These are phyloP conservation scores for Bujurquina vittata DNA, from an alignment of 2,113 vertebrate species.

Conservation along the genomic window DNA sequence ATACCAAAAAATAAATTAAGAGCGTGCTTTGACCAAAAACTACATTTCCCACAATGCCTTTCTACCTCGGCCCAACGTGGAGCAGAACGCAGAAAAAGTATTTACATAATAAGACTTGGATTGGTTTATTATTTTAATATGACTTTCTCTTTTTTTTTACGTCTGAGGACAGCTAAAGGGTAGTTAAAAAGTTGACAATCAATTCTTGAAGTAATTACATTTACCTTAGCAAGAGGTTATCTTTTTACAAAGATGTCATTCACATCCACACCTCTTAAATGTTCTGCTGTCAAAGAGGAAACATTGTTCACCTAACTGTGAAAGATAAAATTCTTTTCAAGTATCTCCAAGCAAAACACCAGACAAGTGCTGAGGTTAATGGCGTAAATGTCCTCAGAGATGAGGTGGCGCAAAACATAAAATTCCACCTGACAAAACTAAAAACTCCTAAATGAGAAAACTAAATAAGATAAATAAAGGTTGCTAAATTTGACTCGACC, in stretches of 20 bases:
- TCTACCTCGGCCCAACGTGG: no score
- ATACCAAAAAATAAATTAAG: no score
- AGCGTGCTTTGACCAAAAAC: no score
- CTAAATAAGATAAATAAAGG: not conserved
- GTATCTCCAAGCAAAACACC: accelerated
- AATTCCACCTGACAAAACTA: not conserved
- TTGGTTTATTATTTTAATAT: not conserved
- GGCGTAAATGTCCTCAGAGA: not conserved
- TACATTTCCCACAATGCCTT: no score
- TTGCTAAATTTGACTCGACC: not conserved
- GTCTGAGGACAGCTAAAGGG: not conserved
- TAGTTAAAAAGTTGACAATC: not conserved
- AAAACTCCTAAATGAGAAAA: not conserved
- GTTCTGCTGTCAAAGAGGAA: not conserved
- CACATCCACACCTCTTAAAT: not conserved
- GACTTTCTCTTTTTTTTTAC: not conserved
- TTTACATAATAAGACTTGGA: not conserved
- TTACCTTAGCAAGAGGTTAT: accelerated
- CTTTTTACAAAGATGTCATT: not conserved
- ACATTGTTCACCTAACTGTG: not conserved
- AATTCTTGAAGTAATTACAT: not conserved
- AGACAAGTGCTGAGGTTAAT: not conserved
- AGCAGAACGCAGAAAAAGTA: no score
- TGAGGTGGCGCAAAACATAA: not conserved
- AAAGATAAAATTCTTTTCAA: not conserved